These are phyloP conservation scores for Lagopus muta DNA, from an alignment of 2,113 vertebrate species.

Conservation along the genomic window DNA sequence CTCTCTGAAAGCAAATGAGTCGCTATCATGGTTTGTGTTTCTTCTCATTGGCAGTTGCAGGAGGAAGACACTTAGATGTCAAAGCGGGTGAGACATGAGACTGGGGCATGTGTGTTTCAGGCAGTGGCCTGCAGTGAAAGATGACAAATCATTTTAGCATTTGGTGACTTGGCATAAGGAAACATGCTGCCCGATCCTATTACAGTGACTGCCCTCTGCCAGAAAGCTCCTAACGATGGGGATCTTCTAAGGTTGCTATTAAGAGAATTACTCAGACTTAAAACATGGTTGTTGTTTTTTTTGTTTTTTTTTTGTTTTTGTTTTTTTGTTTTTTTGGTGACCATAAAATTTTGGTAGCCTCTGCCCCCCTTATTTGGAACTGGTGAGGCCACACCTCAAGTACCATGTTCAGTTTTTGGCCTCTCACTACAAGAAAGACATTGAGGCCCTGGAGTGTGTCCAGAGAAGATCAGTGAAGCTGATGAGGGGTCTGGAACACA, in stretches of 20 bases:
- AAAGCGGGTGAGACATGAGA: slow-evolving; percentile 7
- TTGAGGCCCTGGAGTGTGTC: too few relatives aligned
- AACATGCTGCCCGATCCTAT: slow-evolving; percentile 51
- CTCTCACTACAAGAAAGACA: too few relatives aligned
- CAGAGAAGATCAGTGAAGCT: too few relatives aligned
- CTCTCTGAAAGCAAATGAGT: background rate
- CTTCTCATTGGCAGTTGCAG: background rate
- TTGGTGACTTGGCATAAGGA: slow-evolving; percentile 57
- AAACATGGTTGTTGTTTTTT: background rate
- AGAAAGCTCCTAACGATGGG: slow-evolving; percentile 13
- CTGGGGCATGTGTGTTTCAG: slow-evolving; percentile 49
- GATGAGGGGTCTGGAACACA: too few relatives aligned
- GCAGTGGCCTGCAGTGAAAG: slow-evolving; percentile 38
- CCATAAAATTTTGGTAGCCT: background rate
- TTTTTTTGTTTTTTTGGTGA: slow-evolving; percentile 1
- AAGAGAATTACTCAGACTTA: slow-evolving; percentile 20
- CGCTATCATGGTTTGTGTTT: slow-evolving; percentile 5
- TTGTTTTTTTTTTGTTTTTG: too few relatives aligned
- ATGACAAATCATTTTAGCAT: slow-evolving; percentile 59
- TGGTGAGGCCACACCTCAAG: too few relatives aligned
- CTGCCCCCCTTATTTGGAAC: too few relatives aligned
- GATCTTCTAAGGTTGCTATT: slow-evolving; percentile 48
- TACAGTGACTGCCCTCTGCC: slow-evolving; percentile 25
- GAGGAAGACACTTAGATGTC: slow-evolving; percentile 46
- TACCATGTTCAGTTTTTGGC: too few relatives aligned